Conservation (phyloP, 2,113 vertebrate species). For the Gavialis gangeticus region DNA sequence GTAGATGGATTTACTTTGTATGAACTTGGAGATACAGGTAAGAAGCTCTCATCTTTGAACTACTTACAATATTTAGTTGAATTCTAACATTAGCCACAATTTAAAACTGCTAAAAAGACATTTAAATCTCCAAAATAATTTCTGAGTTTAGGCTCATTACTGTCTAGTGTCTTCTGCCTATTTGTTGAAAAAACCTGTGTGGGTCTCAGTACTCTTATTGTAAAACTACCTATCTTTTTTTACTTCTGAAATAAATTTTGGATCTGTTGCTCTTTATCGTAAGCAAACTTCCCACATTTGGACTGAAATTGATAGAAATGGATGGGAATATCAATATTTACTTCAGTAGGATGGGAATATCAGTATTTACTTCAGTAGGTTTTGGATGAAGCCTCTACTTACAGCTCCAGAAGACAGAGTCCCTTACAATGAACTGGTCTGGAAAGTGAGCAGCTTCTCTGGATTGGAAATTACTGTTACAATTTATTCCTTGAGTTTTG, state of each 20-base stretch:
- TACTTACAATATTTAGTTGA: neutral
- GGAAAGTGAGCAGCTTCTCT: neutral
- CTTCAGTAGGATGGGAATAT: neutral
- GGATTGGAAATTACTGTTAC: neutral
- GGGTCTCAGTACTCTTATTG: neutral
- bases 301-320: neutral
- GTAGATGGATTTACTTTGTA: conserved; percentile 96
- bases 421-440: neutral
- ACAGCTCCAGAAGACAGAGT: neutral
- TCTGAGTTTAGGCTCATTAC: neutral
- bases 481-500: neutral
- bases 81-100: neutral
- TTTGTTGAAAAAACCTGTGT: neutral
- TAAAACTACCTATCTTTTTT: neutral
- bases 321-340: neutral
- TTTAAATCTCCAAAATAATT: neutral
- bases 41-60: neutral
- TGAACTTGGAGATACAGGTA: conserved; percentile 97
- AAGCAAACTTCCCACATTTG: neutral
- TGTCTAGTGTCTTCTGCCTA: neutral
- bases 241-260: neutral
- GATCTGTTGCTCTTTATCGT: neutral
- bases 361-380: neutral
- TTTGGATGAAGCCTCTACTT: neutral
- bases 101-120: neutral